Evolutionary conservation across 2,113 vertebrate species (phyloP).

Genomic region (Pelecanoides urinatrix): DNA sequence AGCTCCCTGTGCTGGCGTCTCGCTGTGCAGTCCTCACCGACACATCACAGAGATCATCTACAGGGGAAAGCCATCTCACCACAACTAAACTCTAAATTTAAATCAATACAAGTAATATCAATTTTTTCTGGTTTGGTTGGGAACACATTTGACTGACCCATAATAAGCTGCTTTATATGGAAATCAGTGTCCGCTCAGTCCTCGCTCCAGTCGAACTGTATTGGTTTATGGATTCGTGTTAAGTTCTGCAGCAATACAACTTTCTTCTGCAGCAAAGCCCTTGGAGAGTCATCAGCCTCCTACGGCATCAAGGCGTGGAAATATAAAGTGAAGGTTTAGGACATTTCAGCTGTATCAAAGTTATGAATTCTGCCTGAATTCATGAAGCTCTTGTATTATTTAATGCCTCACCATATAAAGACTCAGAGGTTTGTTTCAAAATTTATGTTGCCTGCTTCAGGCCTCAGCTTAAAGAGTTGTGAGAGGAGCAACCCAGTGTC

Average conservation of each 20-base stretch:
- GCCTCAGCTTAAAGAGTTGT: neutral
- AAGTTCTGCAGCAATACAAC: neutral
- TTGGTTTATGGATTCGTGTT: neutral
- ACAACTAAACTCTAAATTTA: neutral
- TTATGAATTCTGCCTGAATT: slow-evolving; percentile 3
- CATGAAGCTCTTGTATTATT: slow-evolving; percentile 5
- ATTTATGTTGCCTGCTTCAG: neutral
- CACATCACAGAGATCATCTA: neutral
- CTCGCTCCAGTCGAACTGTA: neutral
- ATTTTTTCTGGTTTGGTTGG: neutral
- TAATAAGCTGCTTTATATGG: slow-evolving; percentile 30
- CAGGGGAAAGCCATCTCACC: neutral
- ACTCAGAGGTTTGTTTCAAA: neutral
- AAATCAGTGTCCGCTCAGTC: neutral
- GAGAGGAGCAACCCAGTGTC: neutral
- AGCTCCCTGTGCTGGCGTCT: neutral
- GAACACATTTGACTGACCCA: neutral
- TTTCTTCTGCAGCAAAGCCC: neutral
- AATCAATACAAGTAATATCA: neutral
- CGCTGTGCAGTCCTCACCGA: neutral
- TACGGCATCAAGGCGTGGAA: neutral
- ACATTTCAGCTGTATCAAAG: neutral
- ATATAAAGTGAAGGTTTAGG: neutral
- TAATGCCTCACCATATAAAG: neutral
- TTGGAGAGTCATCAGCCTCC: neutral